Base-by-base conservation (phyloP, 2,797 vertebrate genomes). In the Semotilus atromaculatus region DNA sequence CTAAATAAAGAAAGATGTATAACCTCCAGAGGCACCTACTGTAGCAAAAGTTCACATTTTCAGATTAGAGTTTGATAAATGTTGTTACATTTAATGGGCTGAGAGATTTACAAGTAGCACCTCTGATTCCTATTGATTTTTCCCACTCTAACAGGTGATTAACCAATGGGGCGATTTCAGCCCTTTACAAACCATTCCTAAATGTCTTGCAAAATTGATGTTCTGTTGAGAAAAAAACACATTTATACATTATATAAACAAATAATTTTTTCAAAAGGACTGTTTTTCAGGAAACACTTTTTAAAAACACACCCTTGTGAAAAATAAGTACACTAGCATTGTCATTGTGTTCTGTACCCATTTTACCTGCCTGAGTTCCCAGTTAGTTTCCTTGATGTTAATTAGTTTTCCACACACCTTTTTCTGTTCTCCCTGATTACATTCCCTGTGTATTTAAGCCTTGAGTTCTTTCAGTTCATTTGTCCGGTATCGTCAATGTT, bases 1-100 rank as follows among this genome's bases (percentile, higher is more conserved):
- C 3, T n/a, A 75, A 62, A 72, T 51, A n/a, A 43, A 53, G n/a
- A 70, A 64, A 72, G 70, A 87, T 80, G 43, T 80, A 80, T 86
- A 40, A 78, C 68, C 51, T 74, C 72, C 82, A 38, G 4, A 7
- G 26, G 36, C 74, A 74, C 58, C 36, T 45, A 45, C 13, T 45
- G 43, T 66, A 45, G 58, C 16, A 75, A 40, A 87, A 58, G 26
- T 89, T 87, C 66, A 53, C 38, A 55, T 62, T 62, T 74, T 62
- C 48, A 71, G 58, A 84, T 77, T 77, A 60, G 48, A 75, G 48
- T 55, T 45, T 85, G 71, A 70, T 68, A 68, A 83, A 40, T 71
- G 66, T 68, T 55, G 70, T 67, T 72, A 60, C 45, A 66, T 23
- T 64, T 62, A 77, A 43, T 72, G 80, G 48, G 29, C 71, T 14